Percentiles rank a stretch among this genome's conserved stretches.
phyloP scores from a whole-genome alignment of 2,888 invertebrate species.

The Pyrrhia umbra region DNA sequence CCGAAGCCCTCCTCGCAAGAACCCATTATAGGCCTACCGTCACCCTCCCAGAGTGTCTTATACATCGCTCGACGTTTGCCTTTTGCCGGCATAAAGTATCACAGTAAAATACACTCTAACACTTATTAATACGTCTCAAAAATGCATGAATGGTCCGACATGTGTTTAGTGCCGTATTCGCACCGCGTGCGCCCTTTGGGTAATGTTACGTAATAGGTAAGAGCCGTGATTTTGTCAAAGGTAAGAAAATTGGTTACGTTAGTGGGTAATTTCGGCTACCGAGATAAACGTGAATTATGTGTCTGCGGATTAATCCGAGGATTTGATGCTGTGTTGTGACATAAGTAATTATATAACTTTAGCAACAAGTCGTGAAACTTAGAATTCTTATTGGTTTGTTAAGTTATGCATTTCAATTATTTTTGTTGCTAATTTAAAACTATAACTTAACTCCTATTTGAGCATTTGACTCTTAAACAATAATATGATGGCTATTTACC shows the following conservation, averaged over 20 bases:
- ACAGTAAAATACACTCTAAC: slow-evolving; percentile 80
- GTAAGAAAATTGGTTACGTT: slow-evolving; percentile 90
- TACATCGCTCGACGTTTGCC: slow-evolving; percentile 73
- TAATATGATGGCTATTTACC: no score
- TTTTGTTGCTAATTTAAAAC: not conserved
- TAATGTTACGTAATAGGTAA: slow-evolving; percentile 89
- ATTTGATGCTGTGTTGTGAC: slow-evolving; percentile 52
- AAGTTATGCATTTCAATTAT: not conserved
- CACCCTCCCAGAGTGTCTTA: slow-evolving; percentile 78
- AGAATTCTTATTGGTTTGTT: not conserved
- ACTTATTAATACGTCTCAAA: slow-evolving; percentile 82
- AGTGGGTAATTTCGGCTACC: slow-evolving; percentile 83
- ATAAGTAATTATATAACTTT: slow-evolving; percentile 33
- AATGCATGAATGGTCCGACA: slow-evolving; percentile 68
- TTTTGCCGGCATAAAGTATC: slow-evolving; percentile 67
- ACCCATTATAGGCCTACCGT: slow-evolving; percentile 81
- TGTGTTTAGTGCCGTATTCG: slow-evolving; percentile 79
- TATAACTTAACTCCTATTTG: not conserved
- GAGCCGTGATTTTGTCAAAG: slow-evolving; percentile 89
- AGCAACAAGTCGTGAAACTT: not conserved
- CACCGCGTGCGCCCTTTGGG: slow-evolving; percentile 87
- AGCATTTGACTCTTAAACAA: not conserved
- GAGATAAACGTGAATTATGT: slow-evolving; percentile 82
- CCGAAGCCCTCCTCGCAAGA: slow-evolving; percentile 62
- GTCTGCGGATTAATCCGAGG: slow-evolving; percentile 66